Base-by-base conservation (phyloP, 2,113 vertebrate genomes). In the Mesembrinibis cayennensis region DNA sequence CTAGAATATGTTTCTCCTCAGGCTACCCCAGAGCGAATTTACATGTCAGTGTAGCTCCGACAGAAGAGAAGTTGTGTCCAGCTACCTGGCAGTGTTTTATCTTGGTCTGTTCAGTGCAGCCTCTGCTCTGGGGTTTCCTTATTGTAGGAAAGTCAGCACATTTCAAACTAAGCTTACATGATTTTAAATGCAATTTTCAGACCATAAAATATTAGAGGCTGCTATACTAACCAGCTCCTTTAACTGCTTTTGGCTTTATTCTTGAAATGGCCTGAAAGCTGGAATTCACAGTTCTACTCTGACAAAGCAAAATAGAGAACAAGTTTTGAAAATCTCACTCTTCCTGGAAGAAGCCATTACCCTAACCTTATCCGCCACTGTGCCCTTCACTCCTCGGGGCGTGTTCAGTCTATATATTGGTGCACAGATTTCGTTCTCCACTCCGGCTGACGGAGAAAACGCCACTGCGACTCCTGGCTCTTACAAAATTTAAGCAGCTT, bases 321-420 rank as follows among this genome's bases (percentile, higher is more conserved):
- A 56, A 50, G 13, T 27, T 66, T 49, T 21, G 72, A 61, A 44
- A 71, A 59, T 27, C 19, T 38, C 49, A 42, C 11, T 2, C 20
- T 85, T 25, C 10, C 17, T 30, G 52, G 40, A 42, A 91, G 34
- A 80, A 91, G 59, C 3, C 10, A 8, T 7, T 63, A 7, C 27
- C 29, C 15, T 50, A 62, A 56, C 47, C 16, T 72, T 38, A 52
- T 11, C 67, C 0, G 0, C 12, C 71, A 25, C 69, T 21, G 26
- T 10, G 34, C 16, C 36, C 25, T 84, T 56, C 44, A 3, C 92
- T 87, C 23, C 55, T 73, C 29, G 4, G 21, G 56, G 12, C 13
- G 67, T 1, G 1, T 38, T 82, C 50, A 1, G 50, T 63, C 14
- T 66, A 11, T 7, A 0, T 2, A 10, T 7, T 0, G 4, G 10